Base-by-base conservation (phyloP, 2,113 vertebrate genomes). In the Anas platyrhynchos region DNA sequence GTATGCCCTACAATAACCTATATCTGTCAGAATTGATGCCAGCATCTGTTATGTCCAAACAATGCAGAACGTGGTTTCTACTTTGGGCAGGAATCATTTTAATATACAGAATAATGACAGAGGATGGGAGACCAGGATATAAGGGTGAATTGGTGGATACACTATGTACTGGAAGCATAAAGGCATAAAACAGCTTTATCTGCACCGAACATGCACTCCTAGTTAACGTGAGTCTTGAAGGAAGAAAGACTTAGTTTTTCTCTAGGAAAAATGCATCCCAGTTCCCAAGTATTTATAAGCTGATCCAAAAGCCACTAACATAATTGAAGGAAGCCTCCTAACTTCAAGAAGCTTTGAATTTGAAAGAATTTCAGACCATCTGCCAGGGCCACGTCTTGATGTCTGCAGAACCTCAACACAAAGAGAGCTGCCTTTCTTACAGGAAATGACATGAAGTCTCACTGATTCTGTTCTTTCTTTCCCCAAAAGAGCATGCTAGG, bases 61-160 rank as follows among this genome's bases (percentile, higher is more conserved):
- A 93, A 91, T 0, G 0, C 22, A 65, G 73, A 75, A 68, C 0
- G 0, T 21, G n/a, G 63, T 61, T 92, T 65, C 59, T 0, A 0
- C 11, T 77, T 74, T 61, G 36, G 68, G 56, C 41, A 83, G 44
- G 38, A 48, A 90, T 88, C 55, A 75, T 38, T 88, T 66, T 67
- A 88, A 74, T 41, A 50, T 2, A 77, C 12, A 43, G 50, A 89
- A 78, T 32, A 83, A 72, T 44, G 67, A 80, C 48, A 74, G 58
- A 29, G 8, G 6, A 56, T 2, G 63, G 26, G 16, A 73, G 26
- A 79, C 29, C 26, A 62, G 4, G 17, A 43, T 31, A 69, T 26
- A 78, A 72, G 54, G 43, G 34, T n/a, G 26, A 85, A 50, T 82
- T 55, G 90, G 36, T 58, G 54, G 54, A 58, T 66, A 67, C 63